Evolutionary conservation across 2,797 vertebrate species (phyloP), one percentile per base, ranked within the genome.

Genomic region (Botia almorhae): DNA sequence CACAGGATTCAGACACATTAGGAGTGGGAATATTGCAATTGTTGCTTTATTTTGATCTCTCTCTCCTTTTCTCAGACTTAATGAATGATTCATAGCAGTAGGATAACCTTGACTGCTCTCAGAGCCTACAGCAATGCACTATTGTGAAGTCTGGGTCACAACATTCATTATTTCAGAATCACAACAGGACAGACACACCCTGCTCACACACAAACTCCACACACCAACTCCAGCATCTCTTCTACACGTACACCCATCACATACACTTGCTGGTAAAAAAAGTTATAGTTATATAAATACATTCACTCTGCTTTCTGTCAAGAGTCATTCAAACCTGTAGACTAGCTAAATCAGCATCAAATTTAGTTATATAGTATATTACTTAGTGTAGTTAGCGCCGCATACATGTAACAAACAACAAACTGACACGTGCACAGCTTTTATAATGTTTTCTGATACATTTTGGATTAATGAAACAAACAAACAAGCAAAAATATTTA

Each of bases 51-150:
- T 78, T 65, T 51, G 56, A 48, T 75, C 71, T 61, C 7, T 46
- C 21, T 46, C 39, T 43, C 39, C 8, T 7, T 81, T 60, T 84
- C 70, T 75, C 83, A 80, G 69, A 85, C 81, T 82, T 81, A 91
- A 92, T 91, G 79, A 91, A 90, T 89, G 88, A 93, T 89, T 91
- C 85, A 89, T 91, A 90, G 87, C 85, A 85, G 83, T 86, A 82
- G 80, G 60, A 80, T 88, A 90, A 92, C 89, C 92, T 93, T 93
- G 89, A 92, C 86, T 85, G 74, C 83, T 84, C 76, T 81, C 69
- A 67, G 84, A 88, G 84, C 85, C 75, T 81, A 85, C 63, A 87
- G 87, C 79, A 83, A 83, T 16, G 77, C 87, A 87, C 73, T 65
- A 80, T 78, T 72, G 74, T 86, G 80, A 89, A 89, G 87, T 86